A percentile compares a stretch with the other conserved stretches of the same genome.
Evolutionary conservation across 2,113 vertebrate genomes (phyloP).

Genomic region (Meriones unguiculatus): DNA sequence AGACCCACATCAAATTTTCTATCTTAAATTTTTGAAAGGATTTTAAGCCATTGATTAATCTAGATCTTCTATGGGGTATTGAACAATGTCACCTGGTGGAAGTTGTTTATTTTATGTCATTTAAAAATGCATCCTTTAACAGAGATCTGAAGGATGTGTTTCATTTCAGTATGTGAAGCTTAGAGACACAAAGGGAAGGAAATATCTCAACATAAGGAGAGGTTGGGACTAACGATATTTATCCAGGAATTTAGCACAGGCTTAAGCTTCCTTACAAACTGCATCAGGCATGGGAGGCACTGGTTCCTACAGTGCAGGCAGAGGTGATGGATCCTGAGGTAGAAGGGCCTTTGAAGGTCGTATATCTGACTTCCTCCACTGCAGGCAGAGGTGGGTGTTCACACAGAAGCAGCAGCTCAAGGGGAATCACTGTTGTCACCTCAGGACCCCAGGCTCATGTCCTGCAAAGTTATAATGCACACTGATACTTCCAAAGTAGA

Average conservation of each 20-base stretch:
- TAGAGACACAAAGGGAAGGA: slow-evolving; percentile 33
- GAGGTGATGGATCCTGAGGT: background rate
- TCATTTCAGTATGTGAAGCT: slow-evolving; percentile 37
- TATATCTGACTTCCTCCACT: background rate
- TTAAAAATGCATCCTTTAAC: slow-evolving; percentile 22
- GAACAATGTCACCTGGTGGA: background rate
- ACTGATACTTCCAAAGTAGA: background rate
- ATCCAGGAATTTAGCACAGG: background rate
- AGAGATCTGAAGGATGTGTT: background rate
- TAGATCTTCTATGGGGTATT: background rate
- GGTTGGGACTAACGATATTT: background rate
- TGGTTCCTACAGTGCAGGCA: background rate
- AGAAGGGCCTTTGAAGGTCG: background rate
- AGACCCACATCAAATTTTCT: background rate
- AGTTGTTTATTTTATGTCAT: background rate
- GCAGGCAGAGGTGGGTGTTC: background rate
- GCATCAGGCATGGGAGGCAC: background rate
- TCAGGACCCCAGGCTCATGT: background rate
- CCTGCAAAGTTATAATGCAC: background rate
- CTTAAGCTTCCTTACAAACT: background rate
- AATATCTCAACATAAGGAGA: background rate
- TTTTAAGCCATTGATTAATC: slow-evolving; percentile 7
- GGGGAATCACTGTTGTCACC: background rate
- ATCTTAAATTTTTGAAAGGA: background rate
- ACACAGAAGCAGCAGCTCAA: background rate